phyloP scores from a whole-genome alignment of 2,888 invertebrate genomes.

The Drosophila antonietae region DNA sequence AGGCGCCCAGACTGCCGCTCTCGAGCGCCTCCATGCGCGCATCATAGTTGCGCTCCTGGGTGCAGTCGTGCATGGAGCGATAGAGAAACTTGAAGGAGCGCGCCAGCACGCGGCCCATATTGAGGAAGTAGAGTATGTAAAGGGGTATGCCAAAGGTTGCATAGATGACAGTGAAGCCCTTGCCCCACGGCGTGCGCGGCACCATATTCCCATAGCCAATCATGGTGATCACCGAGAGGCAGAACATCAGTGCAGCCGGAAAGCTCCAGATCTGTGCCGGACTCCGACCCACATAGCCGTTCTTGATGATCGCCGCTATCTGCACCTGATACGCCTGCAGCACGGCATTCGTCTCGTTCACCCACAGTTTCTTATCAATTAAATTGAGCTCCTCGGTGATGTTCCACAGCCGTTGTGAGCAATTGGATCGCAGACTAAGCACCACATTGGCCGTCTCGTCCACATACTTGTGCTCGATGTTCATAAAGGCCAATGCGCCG shows the following conservation, averaged over 20 bases:
- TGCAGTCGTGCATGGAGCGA: conserved; percentile 91
- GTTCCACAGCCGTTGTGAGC: conserved; percentile 89
- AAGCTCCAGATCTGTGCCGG: conserved; percentile 92
- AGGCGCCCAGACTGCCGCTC: conserved; percentile 57
- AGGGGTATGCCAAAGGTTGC: conserved; percentile 95
- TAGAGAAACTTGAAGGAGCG: conserved; percentile 92
- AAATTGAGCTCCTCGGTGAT: conserved; percentile 88
- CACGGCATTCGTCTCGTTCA: conserved; percentile 87
- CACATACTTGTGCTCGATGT: conserved; percentile 88
- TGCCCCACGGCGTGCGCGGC: conserved; percentile 92
- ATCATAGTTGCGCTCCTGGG: conserved; percentile 83
- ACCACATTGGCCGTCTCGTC: conserved; percentile 86
- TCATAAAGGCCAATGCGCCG: conserved; percentile 92
- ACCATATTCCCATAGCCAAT: conserved; percentile 95
- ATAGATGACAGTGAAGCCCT: conserved; percentile 93
- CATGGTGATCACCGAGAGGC: conserved; percentile 95
- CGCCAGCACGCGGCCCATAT: conserved; percentile 94
- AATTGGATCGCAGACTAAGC: conserved; percentile 86
- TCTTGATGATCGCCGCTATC: conserved; percentile 88
- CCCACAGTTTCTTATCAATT: conserved; percentile 89
- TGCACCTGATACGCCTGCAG: conserved; percentile 89
- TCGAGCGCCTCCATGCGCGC: conserved; percentile 81
- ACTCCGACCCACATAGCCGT: conserved; percentile 89
- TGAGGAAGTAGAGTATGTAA: conserved; percentile 94
- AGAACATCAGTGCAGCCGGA: conserved; percentile 95